Percentiles rank a stretch among this genome's conserved stretches.
These are phyloP conservation scores for Melanaphis sacchari DNA, from an alignment of 1,140 invertebrate genomes.

Conservation along the genomic window DNA sequence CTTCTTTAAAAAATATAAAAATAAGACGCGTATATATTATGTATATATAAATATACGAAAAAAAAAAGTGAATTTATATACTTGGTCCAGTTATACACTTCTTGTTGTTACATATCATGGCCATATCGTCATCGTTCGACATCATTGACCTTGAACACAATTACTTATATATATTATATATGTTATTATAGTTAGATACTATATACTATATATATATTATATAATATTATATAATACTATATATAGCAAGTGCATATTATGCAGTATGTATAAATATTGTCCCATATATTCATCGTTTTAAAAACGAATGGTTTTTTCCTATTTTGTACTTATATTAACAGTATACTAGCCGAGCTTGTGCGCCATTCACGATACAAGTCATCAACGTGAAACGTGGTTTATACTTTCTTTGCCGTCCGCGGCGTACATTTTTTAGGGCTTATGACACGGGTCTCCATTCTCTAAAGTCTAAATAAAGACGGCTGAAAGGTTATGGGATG, in stretches of 20 bases:
- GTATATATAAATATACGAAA: neutral
- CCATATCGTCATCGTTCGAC: neutral
- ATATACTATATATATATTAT: too few species aligned
- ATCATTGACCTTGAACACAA: neutral
- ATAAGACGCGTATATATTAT: neutral
- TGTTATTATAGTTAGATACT: too few species aligned
- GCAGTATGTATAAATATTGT: neutral
- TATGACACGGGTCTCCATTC: slow-evolving; percentile 5
- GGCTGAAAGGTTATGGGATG: neutral
- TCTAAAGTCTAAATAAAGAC: slow-evolving; percentile 35
- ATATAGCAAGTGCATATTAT: neutral
- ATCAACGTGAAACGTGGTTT: neutral
- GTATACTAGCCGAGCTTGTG: neutral
- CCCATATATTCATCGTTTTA: neutral
- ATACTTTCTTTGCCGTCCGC: neutral
- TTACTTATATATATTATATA: neutral
- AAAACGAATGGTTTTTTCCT: neutral
- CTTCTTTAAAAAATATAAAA: neutral
- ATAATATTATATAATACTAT: neutral
- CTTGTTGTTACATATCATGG: neutral
- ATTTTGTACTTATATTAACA: neutral
- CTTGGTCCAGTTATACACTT: neutral
- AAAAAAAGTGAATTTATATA: slow-evolving; percentile 12
- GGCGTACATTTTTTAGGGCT: slow-evolving; percentile 14
- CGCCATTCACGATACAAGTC: neutral